These are phyloP conservation scores for Smutsia gigantea DNA, from an alignment of 2,797 vertebrate species.

Conservation along the genomic window DNA sequence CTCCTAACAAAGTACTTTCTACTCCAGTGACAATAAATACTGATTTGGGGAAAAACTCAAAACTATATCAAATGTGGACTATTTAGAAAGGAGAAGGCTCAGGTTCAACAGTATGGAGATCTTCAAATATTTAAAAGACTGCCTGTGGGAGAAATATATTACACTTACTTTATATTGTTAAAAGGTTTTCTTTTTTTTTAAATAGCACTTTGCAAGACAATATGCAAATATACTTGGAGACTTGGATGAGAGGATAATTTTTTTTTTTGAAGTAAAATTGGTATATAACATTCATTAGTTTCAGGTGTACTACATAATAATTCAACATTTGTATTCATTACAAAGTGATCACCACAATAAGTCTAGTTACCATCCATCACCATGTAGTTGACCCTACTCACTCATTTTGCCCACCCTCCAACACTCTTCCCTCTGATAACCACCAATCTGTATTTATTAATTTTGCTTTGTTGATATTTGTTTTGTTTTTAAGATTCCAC, in stretches of 20 bases:
- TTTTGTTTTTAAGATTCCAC: neutral
- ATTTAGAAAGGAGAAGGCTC: neutral
- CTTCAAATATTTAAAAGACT: neutral
- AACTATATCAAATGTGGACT: neutral
- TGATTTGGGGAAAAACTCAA: conserved; percentile 6
- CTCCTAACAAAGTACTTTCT: neutral
- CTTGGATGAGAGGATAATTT: neutral
- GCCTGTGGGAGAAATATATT: neutral
- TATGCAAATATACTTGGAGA: neutral
- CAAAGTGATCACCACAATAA: neutral
- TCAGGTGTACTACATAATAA: neutral
- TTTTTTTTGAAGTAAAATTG: neutral
- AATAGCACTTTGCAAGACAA: neutral
- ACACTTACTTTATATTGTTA: neutral
- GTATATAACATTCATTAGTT: neutral
- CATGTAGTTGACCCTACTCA: neutral
- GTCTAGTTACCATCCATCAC: neutral
- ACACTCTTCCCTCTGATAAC: neutral
- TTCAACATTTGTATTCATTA: neutral
- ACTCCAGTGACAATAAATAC: neutral
- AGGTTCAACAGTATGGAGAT: neutral
- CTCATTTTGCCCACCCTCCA: neutral
- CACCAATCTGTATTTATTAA: neutral
- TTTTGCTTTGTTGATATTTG: neutral
- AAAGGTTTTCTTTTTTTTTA: neutral